Evolutionary conservation across 2,888 invertebrate genomes (phyloP).

Genomic region (Sicus ferrugineus): DNA sequence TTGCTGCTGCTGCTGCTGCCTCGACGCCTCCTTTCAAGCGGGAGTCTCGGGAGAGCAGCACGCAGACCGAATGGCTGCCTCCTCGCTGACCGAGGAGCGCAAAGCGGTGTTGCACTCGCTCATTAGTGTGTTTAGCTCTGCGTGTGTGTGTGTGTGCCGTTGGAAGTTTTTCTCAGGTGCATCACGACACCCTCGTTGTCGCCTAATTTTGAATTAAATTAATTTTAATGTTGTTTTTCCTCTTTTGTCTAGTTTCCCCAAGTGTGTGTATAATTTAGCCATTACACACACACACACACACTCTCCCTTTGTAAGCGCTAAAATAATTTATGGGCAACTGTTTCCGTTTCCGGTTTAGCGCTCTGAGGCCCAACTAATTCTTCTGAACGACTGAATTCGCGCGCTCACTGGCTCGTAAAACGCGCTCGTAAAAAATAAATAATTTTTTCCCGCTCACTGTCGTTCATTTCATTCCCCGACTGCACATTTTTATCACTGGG

Average conservation of each 20-base stretch:
- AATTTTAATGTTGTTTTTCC: not conserved
- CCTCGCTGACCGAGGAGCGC: not conserved
- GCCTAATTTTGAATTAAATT: not conserved
- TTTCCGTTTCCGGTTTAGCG: conserved; percentile 12
- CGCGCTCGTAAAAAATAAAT: conserved; percentile 14
- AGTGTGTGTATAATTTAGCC: not conserved
- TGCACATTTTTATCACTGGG: not conserved
- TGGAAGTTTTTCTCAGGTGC: not conserved
- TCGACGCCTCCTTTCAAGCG: conserved; percentile 52
- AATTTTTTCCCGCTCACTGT: not conserved
- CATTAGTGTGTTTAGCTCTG: no score
- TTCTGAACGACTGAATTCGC: not conserved
- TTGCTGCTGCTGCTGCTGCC: conserved; percentile 50
- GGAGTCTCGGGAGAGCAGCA: not conserved
- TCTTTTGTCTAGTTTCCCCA: not conserved
- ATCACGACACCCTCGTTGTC: not conserved
- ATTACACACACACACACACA: not conserved
- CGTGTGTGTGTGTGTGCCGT: not conserved
- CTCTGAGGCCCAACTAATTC: not conserved
- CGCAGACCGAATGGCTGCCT: not conserved
- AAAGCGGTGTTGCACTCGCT: no score
- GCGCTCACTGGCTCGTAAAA: not conserved
- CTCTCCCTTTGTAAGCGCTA: conserved; percentile 3
- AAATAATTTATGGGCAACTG: conserved; percentile 14
- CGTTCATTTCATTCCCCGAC: not conserved